Base-by-base conservation (phyloP, 2,797 vertebrate genomes). In the Syngnathus acus region DNA sequence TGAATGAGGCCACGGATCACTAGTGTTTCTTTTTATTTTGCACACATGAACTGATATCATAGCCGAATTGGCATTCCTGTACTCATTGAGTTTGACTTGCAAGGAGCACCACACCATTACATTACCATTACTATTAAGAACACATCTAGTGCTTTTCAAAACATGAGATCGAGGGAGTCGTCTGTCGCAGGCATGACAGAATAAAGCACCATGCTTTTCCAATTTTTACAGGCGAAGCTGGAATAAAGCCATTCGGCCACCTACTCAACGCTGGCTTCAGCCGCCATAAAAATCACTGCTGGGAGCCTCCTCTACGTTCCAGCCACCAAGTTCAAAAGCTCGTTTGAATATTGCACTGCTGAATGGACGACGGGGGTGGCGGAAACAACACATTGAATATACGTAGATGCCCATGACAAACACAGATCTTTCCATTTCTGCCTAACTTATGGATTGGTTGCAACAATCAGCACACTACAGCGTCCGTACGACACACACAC, bases 281-380 rank as follows among this genome's bases (percentile, higher is more conserved):
- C 82, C 80, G 82, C 86, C 89, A 88, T 89, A 86, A 90, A 32
- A 88, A 91, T 90, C 90, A 87, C 88, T 81, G 86, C 89, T 83
- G 76, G 73, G 70, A 89, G 85, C 78, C 66, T 72, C 72, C 53
- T 70, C 40, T 78, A 75, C 83, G 83, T 82, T 82, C 81, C 68
- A 78, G 82, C 70, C 73, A 71, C 70, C 42, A 21, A 45, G n/a
- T 43, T 21, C 60, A 8, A 43, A 43, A 14, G 60, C 60, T 62
- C 60, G 45, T 62, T 62, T 43, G 60, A 62, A 62, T 62, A 43
- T 83, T 79, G 68, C 71, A 66, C 61, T 32, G 32, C 32, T 32
- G 66, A 75, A 78, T 74, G 82, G 75, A 70, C 64, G 26, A 65
- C 6, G 62, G 62, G 70, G 68, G 77, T 80, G 80, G 64, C 72